These are phyloP conservation scores for Podilymbus podiceps DNA, from an alignment of 2,113 vertebrate genomes.

Conservation along the genomic window DNA sequence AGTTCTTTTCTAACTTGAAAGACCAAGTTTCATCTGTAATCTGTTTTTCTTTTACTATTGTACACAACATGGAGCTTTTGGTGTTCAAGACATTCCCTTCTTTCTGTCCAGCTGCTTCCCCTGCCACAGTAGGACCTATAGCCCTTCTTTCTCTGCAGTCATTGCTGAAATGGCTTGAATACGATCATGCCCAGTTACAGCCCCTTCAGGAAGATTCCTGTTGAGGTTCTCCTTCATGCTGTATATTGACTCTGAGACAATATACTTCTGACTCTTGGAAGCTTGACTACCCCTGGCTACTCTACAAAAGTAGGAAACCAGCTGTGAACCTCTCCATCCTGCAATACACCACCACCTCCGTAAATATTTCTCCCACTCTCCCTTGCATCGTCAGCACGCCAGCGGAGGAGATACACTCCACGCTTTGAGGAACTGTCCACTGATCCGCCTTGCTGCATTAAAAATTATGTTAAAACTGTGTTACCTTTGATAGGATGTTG, in stretches of 20 bases:
- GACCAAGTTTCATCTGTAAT: background rate
- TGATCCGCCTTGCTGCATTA: background rate
- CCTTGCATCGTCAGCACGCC: background rate
- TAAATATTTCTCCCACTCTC: background rate
- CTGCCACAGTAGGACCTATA: background rate
- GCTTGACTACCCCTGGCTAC: background rate
- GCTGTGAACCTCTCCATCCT: background rate
- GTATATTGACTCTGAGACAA: background rate
- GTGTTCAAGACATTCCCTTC: background rate
- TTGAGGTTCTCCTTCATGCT: background rate
- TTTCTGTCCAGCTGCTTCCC: background rate
- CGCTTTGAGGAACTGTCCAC: rapidly evolving
- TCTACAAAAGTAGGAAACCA: background rate
- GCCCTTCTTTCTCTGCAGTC: background rate
- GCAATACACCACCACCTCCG: background rate
- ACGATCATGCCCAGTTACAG: rapidly evolving
- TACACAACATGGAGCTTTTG: background rate
- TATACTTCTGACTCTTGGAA: background rate
- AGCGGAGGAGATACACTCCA: background rate
- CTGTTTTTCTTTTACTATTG: background rate
- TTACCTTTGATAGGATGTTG: background rate
- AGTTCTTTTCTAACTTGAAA: background rate
- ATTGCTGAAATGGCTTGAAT: background rate
- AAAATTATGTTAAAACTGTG: background rate
- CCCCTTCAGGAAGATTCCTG: background rate